Evolutionary conservation across 2,888 invertebrate species (phyloP).

Genomic region (Agrotis ipsilon): DNA sequence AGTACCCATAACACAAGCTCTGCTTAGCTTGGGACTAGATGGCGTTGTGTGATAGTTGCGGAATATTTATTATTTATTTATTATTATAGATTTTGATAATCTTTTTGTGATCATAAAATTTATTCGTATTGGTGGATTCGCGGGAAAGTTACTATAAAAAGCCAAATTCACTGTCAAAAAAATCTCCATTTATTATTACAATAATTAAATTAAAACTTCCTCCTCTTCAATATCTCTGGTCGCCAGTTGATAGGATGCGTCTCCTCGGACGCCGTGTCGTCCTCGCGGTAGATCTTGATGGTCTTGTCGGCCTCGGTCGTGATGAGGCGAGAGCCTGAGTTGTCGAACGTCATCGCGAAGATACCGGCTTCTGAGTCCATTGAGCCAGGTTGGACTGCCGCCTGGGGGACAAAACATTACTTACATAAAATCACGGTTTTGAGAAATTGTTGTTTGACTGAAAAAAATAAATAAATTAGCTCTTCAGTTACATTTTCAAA

Average conservation of each 20-base stretch:
- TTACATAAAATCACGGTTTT: too few relatives aligned
- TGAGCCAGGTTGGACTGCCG: slow-evolving; percentile 99
- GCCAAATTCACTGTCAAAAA: slow-evolving; percentile 10
- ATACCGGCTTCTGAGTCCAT: slow-evolving; percentile 99
- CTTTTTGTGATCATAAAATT: too few relatives aligned
- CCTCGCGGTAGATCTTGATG: slow-evolving; percentile 99
- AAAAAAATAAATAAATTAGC: too few relatives aligned
- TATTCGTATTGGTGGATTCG: too few relatives aligned
- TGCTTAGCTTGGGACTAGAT: too few relatives aligned
- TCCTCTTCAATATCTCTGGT: slow-evolving; percentile 98
- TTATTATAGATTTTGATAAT: too few relatives aligned
- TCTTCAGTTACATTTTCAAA: too few relatives aligned
- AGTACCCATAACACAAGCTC: too few relatives aligned
- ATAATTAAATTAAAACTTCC: slow-evolving; percentile 93
- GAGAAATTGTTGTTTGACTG: too few relatives aligned
- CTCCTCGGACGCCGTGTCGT: slow-evolving; percentile 98
- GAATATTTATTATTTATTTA: too few relatives aligned
- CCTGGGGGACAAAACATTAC: slow-evolving; percentile 87
- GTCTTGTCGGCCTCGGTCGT: slow-evolving; percentile 99
- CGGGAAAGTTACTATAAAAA: too few relatives aligned
- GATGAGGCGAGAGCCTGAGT: slow-evolving; percentile 98
- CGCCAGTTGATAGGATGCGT: slow-evolving; percentile 99
- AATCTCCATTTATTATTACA: slow-evolving; percentile 16
- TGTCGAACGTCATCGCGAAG: slow-evolving; percentile 98
- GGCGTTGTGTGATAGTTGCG: too few relatives aligned